Evolutionary conservation across 1,140 invertebrate species (phyloP), one percentile per base, ranked within the genome.

Genomic region (Drosophila erecta): DNA sequence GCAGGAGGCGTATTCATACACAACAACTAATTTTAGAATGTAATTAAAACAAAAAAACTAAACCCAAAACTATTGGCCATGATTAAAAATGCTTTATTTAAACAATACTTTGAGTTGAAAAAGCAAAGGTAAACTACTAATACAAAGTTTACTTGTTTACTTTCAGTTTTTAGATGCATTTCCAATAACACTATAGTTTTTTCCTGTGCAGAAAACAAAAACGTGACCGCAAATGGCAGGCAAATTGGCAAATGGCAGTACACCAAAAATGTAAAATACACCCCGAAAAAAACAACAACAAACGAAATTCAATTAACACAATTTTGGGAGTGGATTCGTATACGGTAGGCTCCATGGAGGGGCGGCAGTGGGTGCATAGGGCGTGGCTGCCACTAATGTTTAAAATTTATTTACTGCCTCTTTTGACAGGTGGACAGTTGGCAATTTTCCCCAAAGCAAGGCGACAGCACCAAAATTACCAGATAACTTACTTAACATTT

Each of bases 201-300:
- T 35, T 27, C 11, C 49, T 35, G 12, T 51, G 49, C 77, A 47
- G 62, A 69, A 41, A 44, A 20, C 33, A 8, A 50, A 84, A 85
- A 85, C 80, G 80, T 80, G 80, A 84, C 57, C 72, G 66, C 81
- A 72, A 79, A 72, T 66, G 65, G 57, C 76, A 72, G 71, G 56
- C 49, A 69, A 81, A 85, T 76, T 76, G 65, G 55, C 57, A 79
- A 70, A 71, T 70, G 65, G 51, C 67, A 57, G 38, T 20, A 65
- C 27, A 47, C 35, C 6, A 40, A 59, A 58, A 14, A 14, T 27
- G 33, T 24, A 44, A 46, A 33, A 43, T 43, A 44, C 44, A 24
- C 20, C 20, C 3, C 35, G 10, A 37, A 59, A 58, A n/a, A 50
- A 60, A 60, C 17, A 44, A 17, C 27, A 20, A 43, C 56, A 35